Base-by-base conservation (phyloP, 2,888 invertebrate species). In the Ischnura elegans region DNA sequence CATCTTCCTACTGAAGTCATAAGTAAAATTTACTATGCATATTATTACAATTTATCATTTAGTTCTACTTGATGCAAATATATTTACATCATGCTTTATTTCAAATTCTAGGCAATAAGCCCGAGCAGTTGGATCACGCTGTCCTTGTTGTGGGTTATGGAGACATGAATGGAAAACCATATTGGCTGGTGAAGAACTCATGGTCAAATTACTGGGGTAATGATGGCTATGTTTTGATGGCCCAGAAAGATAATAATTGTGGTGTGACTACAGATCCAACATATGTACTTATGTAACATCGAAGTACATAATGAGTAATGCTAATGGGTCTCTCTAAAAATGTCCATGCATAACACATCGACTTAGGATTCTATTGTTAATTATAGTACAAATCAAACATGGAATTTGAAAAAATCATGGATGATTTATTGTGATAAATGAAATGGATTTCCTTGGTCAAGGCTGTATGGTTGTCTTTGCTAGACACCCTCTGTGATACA, bases 141-240 rank as follows among this genome's bases (percentile, higher is more conserved):
- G 99, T 99, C 0, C 96, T 99, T 94, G 98, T 98, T 4, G 99
- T 99, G 0, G 99, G 99, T 0, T 99, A 98, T 96, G 99, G 99
- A 0, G 97, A 96, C 21, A 96, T 99, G 45, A 97, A 98, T 95
- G 98, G 98, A 0, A 97, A 98, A 95, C 97, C 97, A 94, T 99
- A 99, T 96, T 99, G 99, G 99, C 96, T 99, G 93, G 96, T 99
- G 16, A 99, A 99, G 96, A 99, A 99, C 96, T 99, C 99, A 0
- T 99, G 99, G 99, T 99, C 99, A 0, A 99, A 98, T 95, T 97
- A 99, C 95, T 99, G 99, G 99, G 99, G 99, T 61, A 99, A 99
- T 95, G 99, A 99, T 95, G 99, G 99, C 0, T 99, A 99, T 95
- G 97, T 99, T 0, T 97, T 99, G 2, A 99, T 99, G 98, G 97